A percentile compares a stretch with the other conserved stretches of the same genome.
Conservation (phyloP, 2,888 invertebrate genomes). For the Eurois occulta region DNA sequence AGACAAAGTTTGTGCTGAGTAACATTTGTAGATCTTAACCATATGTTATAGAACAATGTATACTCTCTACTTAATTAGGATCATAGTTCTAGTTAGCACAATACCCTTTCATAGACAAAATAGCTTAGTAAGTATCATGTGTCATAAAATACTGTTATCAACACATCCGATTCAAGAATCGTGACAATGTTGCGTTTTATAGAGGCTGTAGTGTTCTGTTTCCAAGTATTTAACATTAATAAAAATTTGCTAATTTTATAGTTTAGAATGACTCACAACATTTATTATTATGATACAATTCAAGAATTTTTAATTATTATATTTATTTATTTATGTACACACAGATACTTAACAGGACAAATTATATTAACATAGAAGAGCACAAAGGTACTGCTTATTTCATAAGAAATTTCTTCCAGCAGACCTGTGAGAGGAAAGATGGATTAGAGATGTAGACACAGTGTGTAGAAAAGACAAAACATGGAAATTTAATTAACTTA, state of each 20-base stretch:
- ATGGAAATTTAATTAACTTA: no score
- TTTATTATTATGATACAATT: not conserved
- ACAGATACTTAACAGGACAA: no score
- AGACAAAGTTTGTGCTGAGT: not conserved
- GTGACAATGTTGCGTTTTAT: constrained; percentile 21
- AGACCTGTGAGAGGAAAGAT: no score
- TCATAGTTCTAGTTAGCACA: not conserved
- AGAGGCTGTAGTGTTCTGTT: constrained; percentile 12
- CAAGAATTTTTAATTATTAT: no score
- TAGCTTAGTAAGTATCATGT: not conserved
- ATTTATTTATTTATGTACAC: no score
- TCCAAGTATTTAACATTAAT: constrained; percentile 17
- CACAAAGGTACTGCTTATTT: no score
- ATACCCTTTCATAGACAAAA: not conserved
- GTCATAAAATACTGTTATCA: not conserved
- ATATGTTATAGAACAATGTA: not conserved
- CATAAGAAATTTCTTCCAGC: no score
- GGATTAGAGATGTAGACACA: no score
- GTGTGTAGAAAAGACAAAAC: no score
- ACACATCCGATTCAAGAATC: not conserved
- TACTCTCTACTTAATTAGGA: not conserved
- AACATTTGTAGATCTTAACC: not conserved
- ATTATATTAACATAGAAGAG: no score
- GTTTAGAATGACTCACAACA: not conserved
- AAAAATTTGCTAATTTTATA: not conserved